Percentiles rank a stretch among this genome's conserved stretches.
Evolutionary conservation across 2,113 vertebrate genomes (phyloP).

Genomic region (Protomyctophum bolini): DNA sequence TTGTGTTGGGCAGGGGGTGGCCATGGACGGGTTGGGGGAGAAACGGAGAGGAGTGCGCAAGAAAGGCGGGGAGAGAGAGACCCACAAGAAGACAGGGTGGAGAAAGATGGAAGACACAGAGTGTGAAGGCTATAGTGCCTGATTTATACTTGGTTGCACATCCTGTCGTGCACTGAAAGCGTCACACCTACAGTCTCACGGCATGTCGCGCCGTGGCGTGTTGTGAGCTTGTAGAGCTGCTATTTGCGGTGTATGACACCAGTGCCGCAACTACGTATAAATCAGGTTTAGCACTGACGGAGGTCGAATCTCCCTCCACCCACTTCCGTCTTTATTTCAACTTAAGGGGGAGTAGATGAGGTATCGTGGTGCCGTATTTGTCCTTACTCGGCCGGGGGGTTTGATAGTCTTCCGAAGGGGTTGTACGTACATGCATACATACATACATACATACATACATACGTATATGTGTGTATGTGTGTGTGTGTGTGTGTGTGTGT

Average conservation of each 20-base stretch:
- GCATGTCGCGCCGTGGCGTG: no score
- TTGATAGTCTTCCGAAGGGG: slow-evolving; percentile 45
- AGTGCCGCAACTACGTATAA: no score
- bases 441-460: no score
- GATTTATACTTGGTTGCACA: no score
- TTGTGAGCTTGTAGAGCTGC: no score
- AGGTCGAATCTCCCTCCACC: slow-evolving; percentile 86
- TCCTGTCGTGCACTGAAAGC: no score
- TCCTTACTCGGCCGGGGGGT: slow-evolving; percentile 43
- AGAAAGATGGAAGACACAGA: slow-evolving; percentile 43
- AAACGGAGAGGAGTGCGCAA: slow-evolving; percentile 35
- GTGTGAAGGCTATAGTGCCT: slow-evolving; percentile 1
- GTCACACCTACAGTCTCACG: no score
- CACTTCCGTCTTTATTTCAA: slow-evolving; percentile 72
- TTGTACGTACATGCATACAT: background rate
- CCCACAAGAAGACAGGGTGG: background rate
- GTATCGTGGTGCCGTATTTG: slow-evolving; percentile 76
- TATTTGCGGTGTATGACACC: no score
- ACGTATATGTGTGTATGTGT: background rate
- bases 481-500: no score
- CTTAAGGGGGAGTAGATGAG: slow-evolving; percentile 76
- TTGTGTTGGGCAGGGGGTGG: slow-evolving; percentile 24
- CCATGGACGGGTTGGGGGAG: slow-evolving; percentile 32
- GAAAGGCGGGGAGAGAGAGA: slow-evolving; percentile 15
- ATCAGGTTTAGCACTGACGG: slow-evolving; percentile 76